Evolutionary conservation across 1,140 invertebrate genomes (phyloP).

Genomic region (Drosophila santomea): DNA sequence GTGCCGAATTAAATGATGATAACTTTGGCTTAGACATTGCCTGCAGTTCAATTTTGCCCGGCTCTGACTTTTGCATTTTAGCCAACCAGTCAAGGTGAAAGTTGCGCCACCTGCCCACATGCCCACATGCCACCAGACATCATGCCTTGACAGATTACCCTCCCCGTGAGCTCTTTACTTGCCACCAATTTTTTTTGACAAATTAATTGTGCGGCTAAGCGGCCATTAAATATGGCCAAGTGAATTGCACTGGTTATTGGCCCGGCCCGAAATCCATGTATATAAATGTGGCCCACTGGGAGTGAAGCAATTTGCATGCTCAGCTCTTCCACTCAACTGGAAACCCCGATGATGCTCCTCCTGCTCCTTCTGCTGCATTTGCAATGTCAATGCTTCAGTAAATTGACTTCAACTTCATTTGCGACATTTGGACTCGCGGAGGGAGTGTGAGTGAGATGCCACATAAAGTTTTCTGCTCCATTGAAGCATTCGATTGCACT

Average conservation of each 20-base stretch:
- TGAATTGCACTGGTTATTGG: constrained; percentile 50
- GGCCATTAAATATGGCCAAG: constrained; percentile 58
- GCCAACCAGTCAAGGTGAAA: constrained; percentile 79
- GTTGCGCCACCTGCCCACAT: constrained; percentile 66
- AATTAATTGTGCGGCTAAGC: constrained; percentile 77
- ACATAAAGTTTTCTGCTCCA: constrained; percentile 76
- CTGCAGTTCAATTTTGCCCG: constrained; percentile 35
- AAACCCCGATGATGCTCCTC: constrained; percentile 17
- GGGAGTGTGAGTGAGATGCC: constrained; percentile 18
- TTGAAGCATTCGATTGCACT: constrained; percentile 77
- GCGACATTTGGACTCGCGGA: constrained; percentile 12
- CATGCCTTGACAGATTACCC: constrained; percentile 42
- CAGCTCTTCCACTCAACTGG: constrained; percentile 47
- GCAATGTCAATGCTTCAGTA: constrained; percentile 59
- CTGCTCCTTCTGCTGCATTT: constrained; percentile 9
- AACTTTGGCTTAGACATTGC: constrained; percentile 42
- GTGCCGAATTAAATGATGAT: constrained; percentile 58
- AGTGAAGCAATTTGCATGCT: constrained; percentile 58
- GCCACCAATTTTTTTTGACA: constrained; percentile 55
- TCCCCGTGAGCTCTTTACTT: constrained; percentile 4
- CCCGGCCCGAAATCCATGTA: constrained; percentile 1
- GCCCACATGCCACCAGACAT: constrained; percentile 1
- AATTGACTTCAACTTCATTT: constrained; percentile 70
- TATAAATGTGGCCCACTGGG: constrained; percentile 13
- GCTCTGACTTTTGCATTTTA: constrained; percentile 25